Evolutionary conservation across 2,888 invertebrate genomes (phyloP), one percentile per base, ranked within the genome.

Genomic region (Cephus rjabovi): DNA sequence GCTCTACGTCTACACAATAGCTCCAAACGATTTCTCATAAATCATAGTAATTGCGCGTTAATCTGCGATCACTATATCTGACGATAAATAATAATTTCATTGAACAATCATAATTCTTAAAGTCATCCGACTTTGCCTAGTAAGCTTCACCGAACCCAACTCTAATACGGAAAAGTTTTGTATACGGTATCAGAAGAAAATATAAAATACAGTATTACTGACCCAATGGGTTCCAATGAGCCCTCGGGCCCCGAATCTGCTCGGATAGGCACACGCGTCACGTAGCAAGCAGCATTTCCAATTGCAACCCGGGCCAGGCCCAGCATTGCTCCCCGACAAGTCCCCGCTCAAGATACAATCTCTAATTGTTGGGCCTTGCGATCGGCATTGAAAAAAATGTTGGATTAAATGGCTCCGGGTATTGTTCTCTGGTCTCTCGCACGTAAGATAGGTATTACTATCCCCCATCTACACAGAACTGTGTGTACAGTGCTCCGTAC

Each of bases 361-460:
- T 87, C 79, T 86, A 86, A 87, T 88, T 87, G 87, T 88, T 87
- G 81, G 31, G 73, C 79, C 79, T 76, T 35, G 76, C 79, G 81
- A 77, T 75, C 69, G 76, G 74, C 30, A 40, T 56, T 56, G 23
- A 56, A 75, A 85, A 87, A 86, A 87, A 86, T 83, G 74, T 77
- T 33, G 68, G 74, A 78, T 79, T 79, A 79, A 86, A 87, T 77
- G 75, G 34, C 75, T 34, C 68, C 34, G 37, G 37, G 77, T 30
- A 75, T 78, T 76, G 74, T 79, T 69, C 74, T 56, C 33, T 35
- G 69, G 34, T 15, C 40, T 12, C 68, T 56, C 30, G 56, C 56
- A 56, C 56, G 9, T 56, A 40, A 40, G 23, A 3, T 56, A 56
- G 56, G 56, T 23, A 56, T 56, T 23, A 23, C 23, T 56, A 2